A percentile compares a stretch with the other conserved stretches of the same genome.
These are phyloP conservation scores for Habropoda laboriosa DNA, from an alignment of 1,140 invertebrate genomes.

Conservation along the genomic window DNA sequence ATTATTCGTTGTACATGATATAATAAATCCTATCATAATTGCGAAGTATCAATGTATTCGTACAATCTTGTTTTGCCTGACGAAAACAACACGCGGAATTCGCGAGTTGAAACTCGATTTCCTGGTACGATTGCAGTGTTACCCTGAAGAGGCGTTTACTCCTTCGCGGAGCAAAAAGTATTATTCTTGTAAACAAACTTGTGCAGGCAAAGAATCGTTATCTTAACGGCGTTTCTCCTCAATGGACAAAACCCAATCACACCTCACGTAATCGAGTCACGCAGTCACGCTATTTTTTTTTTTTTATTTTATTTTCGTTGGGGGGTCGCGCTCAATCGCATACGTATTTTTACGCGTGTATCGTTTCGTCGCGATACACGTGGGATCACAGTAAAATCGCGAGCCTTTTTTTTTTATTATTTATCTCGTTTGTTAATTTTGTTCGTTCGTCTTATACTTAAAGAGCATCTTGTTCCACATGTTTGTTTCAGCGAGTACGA, in stretches of 20 bases:
- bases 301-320: too few species aligned
- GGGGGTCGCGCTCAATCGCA: constrained; percentile 22
- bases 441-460: constrained; percentile 55
- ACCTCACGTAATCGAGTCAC: constrained; percentile 27
- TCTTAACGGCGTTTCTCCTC: background rate
- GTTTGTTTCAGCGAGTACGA: constrained; percentile 60
- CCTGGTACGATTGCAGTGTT: constrained; percentile 31
- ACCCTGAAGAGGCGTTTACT: constrained; percentile 44
- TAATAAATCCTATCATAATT: constrained; percentile 67
- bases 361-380: constrained; percentile 54
- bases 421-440: constrained; percentile 15
- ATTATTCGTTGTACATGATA: constrained; percentile 71
- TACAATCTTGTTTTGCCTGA: constrained; percentile 36
- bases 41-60: constrained; percentile 46
- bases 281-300: constrained; percentile 17
- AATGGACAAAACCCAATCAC: constrained; percentile 29
- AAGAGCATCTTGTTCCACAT: constrained; percentile 62
- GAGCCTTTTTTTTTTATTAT: constrained; percentile 28
- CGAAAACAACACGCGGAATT: background rate
- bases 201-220: constrained; percentile 43
- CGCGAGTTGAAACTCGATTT: background rate
- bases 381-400: constrained; percentile 67
- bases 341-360: constrained; percentile 42
- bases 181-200: constrained; percentile 46
- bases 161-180: constrained; percentile 21